Base-by-base conservation (phyloP, 2,888 invertebrate genomes). In the Argynnis bischoffii region DNA sequence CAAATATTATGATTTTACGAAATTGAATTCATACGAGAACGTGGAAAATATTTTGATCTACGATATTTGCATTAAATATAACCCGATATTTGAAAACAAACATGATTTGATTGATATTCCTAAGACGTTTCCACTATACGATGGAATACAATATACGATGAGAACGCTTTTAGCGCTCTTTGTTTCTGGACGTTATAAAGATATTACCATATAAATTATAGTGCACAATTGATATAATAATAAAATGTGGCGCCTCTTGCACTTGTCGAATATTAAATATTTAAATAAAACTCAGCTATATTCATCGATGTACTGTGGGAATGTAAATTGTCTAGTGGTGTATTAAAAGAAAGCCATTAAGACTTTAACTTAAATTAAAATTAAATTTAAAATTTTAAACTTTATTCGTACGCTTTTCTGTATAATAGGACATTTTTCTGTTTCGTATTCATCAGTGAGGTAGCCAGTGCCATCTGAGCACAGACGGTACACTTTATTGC, bases 151-250 rank as follows among this genome's bases (percentile, higher is more conserved):
- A 67, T 56, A 46, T 63, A 67, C 46, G 57, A 67, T 55, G 60
- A 15, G 57, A 66, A 57, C 57, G 51, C 46, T 50, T 63, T 18
- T n/a, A 61, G 35, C 18, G 46, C 41, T 55, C 61, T 61, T 61
- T 61, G 61, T 61, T 53, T 50, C 54, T 50, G 48, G 31, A 47
- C n/a, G 15, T 56, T 55, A 56, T 56, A 15, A 46, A 48, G 15
- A 21, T 48, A 66, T 63, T 63, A 51, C 31, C 67, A 67, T 67
- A 47, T 53, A 63, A 67, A 67, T 50, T 13, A 48, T n/a, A 15
- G 50, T 16, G 14, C 47, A 50, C 35, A 56, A 35, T 50, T 50
- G 50, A 56, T 21, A 48, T 46, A 56, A 50, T 21, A 55, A 64
- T 48, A 64, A 56, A 50, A 41, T 50, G 26, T 51, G 18, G 61